Conservation (phyloP, 1,140 invertebrate genomes). For the Antheraea mylitta region DNA sequence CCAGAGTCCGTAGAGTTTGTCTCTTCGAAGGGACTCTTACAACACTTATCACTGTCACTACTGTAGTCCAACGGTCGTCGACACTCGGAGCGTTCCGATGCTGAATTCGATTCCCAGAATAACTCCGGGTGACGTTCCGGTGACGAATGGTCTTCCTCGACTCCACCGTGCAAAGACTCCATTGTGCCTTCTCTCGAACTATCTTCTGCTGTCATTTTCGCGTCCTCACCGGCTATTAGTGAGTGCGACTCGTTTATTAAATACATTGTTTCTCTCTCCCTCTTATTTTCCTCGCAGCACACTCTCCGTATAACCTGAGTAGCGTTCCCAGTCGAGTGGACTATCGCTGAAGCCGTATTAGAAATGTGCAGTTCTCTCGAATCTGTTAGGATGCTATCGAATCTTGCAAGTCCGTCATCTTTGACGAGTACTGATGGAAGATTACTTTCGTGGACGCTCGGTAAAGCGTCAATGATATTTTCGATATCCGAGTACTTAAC, state of each 20-base stretch:
- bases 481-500: slow-evolving; percentile 54
- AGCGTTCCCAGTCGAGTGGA: slow-evolving; percentile 56
- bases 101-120: slow-evolving; percentile 73
- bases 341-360: slow-evolving; percentile 55
- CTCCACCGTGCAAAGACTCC: slow-evolving; percentile 52
- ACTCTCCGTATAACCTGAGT: slow-evolving; percentile 65
- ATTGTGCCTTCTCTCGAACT: slow-evolving; percentile 55
- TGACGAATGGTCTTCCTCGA: slow-evolving; percentile 61
- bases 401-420: slow-evolving; percentile 51
- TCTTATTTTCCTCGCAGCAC: slow-evolving; percentile 57
- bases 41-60: slow-evolving; percentile 75
- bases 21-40: slow-evolving; percentile 73
- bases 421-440: slow-evolving; percentile 56
- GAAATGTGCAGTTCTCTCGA: slow-evolving; percentile 57
- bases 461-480: slow-evolving; percentile 50
- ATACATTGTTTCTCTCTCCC: slow-evolving; percentile 40
- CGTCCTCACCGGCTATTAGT: slow-evolving; percentile 55
- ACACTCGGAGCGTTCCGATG: slow-evolving; percentile 59
- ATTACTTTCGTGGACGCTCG: slow-evolving; percentile 31
- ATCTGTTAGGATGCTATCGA: slow-evolving; percentile 57
- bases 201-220: slow-evolving; percentile 63
- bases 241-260: slow-evolving; percentile 51
- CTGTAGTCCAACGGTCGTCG: slow-evolving; percentile 66
- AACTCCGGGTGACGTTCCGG: slow-evolving; percentile 67
- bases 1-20: slow-evolving; percentile 71